Base-by-base conservation (phyloP, 2,113 vertebrate genomes). In the Eudyptes chrysolophus region DNA sequence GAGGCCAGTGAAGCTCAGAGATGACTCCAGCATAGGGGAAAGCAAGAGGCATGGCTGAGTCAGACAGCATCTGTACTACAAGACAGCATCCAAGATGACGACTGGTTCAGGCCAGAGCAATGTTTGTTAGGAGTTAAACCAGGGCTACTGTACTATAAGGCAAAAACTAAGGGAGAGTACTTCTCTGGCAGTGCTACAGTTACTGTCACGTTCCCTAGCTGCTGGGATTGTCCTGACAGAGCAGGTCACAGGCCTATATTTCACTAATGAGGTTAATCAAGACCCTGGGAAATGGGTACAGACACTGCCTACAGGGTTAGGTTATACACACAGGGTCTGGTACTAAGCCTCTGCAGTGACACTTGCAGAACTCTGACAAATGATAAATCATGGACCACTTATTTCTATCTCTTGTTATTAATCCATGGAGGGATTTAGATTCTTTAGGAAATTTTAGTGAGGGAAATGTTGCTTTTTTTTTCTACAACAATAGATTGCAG, bases 181-280 rank as follows among this genome's bases (percentile, higher is more conserved):
- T 80, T 68, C 38, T 30, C 32, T 72, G 54, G 27, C n/a, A 64
- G 20, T 36, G 40, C 8, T 83, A 68, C 20, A 72, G 14, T 60
- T 72, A 62, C 52, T 61, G 84, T 54, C 75, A 60, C 2, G 0
- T 83, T 94, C n/a, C 24, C 12, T 88, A 6, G 49, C 70, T 85
- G 27, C 75, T 76, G 82, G 64, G 75, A 64, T 57, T 92, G 75
- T 83, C 75, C 49, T 86, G 48, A 72, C 9, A 74, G 54, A 94
- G 71, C 40, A 86, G 75, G 90, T 86, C 95, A 90, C 34, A 80
- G 71, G 66, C 40, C 66, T 92, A 9, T 48, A 80, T 92, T 96
- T 95, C 79, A 90, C 62, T 96, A 96, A 95, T 90, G 91, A 96
- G 83, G 54, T 86, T 94, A 94, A 86, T 94, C 54, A 92, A 92